Evolutionary conservation across 2,888 invertebrate genomes (phyloP), one percentile per base, ranked within the genome.

Genomic region (Crocallis elinguaria): DNA sequence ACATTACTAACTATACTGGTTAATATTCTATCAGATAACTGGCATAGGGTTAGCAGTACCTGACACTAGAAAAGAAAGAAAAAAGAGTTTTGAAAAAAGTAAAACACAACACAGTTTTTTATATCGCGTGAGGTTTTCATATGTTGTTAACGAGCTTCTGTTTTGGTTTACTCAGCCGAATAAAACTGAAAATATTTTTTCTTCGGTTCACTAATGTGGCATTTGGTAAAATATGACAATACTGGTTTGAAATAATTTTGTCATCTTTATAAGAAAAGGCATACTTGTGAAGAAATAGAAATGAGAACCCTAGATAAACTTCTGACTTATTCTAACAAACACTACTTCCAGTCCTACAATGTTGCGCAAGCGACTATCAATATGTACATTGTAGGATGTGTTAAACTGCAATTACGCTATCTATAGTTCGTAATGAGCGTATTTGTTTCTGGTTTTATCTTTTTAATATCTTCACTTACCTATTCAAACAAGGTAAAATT

Each of bases 1-100:
- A 66, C 64, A 77, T 70, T 73, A 75, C 57, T 65, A 77, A 48
- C 72, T 75, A 75, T 71, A 71, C 77, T 71, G 67, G 70, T 73
- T 75, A 70, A 71, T 77, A 73, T 71, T 66, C 69, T 52, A 68
- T 73, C 64, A 55, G 69, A 70, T 66, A 60, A 53, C 62, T 62
- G 61, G 39, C 60, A 9, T 51, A 51, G 51, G 51, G 45, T 29
- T 45, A 30, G 5, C 50, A 36, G 14, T 1, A 44, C 6, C 8
- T 7, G 23, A 36, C 11, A 35, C 36, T 21, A 2, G 11, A 19
- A 19, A 32, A 14, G 11, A 3, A 23, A 13, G 2, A 19, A 36
- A 11, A 37, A 21, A 17, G 4, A 2, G n/a, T n/a, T n/a, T n/a
- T n/a, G n/a, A n/a, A n/a, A n/a, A n/a, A n/a, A n/a, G n/a, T n/a